Evolutionary conservation across 2,797 vertebrate genomes (phyloP), one percentile per base, ranked within the genome.

Genomic region (Lepilemur septentrionalis): DNA sequence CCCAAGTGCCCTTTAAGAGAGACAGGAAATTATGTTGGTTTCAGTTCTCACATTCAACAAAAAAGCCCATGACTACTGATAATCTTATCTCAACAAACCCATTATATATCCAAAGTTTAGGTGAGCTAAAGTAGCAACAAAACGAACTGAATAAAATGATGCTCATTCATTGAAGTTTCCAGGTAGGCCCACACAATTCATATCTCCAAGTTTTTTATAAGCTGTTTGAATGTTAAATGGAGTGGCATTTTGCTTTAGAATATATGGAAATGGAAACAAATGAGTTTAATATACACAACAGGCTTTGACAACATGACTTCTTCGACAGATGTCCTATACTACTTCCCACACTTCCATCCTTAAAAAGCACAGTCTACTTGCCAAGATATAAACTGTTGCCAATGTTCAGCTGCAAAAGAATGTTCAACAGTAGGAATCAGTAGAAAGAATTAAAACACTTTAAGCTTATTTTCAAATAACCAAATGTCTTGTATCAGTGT

Each of bases 321-420:
- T 96, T 35, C 55, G 50, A 93, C 94, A 96, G 94, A 93, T 95
- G 70, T 84, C 96, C 88, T 65, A 17, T 17, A 72, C 41, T 57
- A 52, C 94, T 96, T 95, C 96, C 96, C 82, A 97, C 96, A 95
- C 93, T 87, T 89, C 57, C 67, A 93, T 94, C 87, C 95, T 93
- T 89, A 95, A 97, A 97, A 92, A 95, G 86, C 81, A 89, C 61
- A 90, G n/a, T 91, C 52, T 80, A 32, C 55, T 93, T 55, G 85
- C 93, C 95, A 95, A 98, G 82, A 91, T 63, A 35, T 3, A 93
- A 95, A 96, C 57, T 69, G 35, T 88, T 96, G 98, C 97, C 95
- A 97, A 48, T 28, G 55, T 83, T 96, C 92, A 94, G 69, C 91
- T 88, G 59, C 41, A 93, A 95, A 94, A 75, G 86, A 94, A 91